Base-by-base conservation (phyloP, 2,797 vertebrate genomes). In the Lacerta agilis region DNA sequence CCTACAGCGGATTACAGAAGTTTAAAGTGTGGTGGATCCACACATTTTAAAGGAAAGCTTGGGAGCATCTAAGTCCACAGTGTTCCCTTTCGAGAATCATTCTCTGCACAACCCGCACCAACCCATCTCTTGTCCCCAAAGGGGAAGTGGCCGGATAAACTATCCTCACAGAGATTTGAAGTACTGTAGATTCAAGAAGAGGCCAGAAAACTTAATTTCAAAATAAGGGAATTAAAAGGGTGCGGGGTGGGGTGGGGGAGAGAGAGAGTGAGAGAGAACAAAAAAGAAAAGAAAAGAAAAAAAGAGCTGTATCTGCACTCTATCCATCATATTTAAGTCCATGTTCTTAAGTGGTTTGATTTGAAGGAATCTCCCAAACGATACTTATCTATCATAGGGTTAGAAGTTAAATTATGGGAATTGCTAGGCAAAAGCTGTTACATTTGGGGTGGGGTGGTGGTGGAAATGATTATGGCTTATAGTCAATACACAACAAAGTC, bases 271-370 rank as follows among this genome's bases (percentile, higher is more conserved):
- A 49, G 11, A 49, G 49, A 13, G 49, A 49, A 49, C 13, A 11
- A 13, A 49, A 49, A 49, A 49, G 49, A 49, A 49, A 3, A 49
- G 10, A 45, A 45, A 11, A 11, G 45, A 49, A 7, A 11, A 5
- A 11, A 90, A 86, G 15, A 92, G 92, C 91, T 76, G 89, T 18
- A 64, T 81, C 86, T 83, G 73, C 92, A 83, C 29, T 79, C 90
- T 5, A 94, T 94, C 87, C 90, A 92, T 95, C 94, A 94, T 92
- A 79, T 94, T 93, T 89, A 95, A 92, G 94, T n/a, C 88, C 77
- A 64, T 81, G 73, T 88, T 92, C 88, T 90, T 86, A 90, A 93
- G 93, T 81, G 64, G 88, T 92, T 95, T 88, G 76, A 77, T 33
- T 83, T 73, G 43, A 88, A 91, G 82, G 83, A 76, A 85, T 81